Base-by-base conservation (phyloP, 2,888 invertebrate species). In the Masnerella sp. region DNA sequence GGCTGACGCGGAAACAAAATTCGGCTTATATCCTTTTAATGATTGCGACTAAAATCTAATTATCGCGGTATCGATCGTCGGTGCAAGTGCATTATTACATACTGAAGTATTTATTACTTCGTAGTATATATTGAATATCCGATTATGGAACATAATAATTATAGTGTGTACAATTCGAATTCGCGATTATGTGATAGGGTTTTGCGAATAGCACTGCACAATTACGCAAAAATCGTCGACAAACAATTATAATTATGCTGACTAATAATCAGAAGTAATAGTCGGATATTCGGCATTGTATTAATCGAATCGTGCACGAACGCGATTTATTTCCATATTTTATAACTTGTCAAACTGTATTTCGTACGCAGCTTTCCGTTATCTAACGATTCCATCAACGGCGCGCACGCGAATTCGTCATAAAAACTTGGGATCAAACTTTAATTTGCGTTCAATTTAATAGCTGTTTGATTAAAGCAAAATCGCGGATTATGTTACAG, bases 61-160 rank as follows among this genome's bases (percentile, higher is more conserved):
- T 59, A 68, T 68, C 20, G 22, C n/a, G 9, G 2, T 59, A 59
- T 68, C 22, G 59, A 68, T 68, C 45, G 51, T 4, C 18, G 9
- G 9, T 58, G 15, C 17, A 40, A 36, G 12, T 36, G 18, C 38
- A 25, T 68, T 34, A 59, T 68, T 58, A 58, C 58, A 45, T 38
- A 34, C 45, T 45, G 30, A 51, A 52, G 42, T 59, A 68, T 68
- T 59, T 68, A 45, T 40, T 11, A 14, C n/a, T n/a, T n/a, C 25
- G 38, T 17, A 17, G 43, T 54, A 32, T 51, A 38, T 45, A 64
- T 64, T 32, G 36, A 28, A 45, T 64, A 54, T 54, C 38, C 38
- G 45, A 49, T 58, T 67, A 67, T 45, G 42, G 45, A 40, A 56
- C 65, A 67, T 67, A 67, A 67, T 67, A 56, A 67, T 67, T 49